Evolutionary conservation across 2,888 invertebrate species (phyloP).

Genomic region (Andrena bicolor): DNA sequence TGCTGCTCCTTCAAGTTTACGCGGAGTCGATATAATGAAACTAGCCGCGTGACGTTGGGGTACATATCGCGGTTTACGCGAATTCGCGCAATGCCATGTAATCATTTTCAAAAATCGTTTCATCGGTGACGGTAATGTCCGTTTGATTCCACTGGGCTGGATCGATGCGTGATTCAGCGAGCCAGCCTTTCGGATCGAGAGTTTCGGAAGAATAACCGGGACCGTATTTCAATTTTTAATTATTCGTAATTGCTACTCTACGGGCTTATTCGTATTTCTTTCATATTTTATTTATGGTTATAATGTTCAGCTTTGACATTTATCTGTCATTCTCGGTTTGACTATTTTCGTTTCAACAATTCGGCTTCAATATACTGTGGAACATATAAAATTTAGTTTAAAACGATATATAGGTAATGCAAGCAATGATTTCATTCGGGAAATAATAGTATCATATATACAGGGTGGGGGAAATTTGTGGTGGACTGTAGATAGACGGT

Average conservation of each 20-base stretch:
- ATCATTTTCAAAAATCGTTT: slow-evolving; percentile 14
- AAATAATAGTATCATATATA: not conserved
- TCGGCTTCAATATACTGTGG: too few relatives aligned
- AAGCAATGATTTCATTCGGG: not conserved
- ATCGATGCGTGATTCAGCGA: not conserved
- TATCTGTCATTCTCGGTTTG: not conserved
- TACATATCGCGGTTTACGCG: slow-evolving; percentile 32
- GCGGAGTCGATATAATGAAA: not conserved
- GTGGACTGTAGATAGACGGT: too few relatives aligned
- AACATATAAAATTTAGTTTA: too few relatives aligned
- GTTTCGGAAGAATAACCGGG: slow-evolving; percentile 29
- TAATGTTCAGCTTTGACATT: not conserved
- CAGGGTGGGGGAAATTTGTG: not conserved
- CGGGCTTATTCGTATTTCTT: slow-evolving; percentile 20
- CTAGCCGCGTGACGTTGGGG: slow-evolving; percentile 18
- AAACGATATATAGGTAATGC: not conserved
- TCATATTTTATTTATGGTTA: slow-evolving; percentile 15
- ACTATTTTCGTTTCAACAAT: too few relatives aligned
- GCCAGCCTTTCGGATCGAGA: not conserved
- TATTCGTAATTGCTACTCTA: slow-evolving; percentile 4
- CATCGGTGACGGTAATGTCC: slow-evolving; percentile 4
- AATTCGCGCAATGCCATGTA: slow-evolving; percentile 45
- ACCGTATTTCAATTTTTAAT: not conserved
- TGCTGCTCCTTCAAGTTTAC: not conserved
- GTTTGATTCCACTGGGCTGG: not conserved